Evolutionary conservation across 2,113 vertebrate species (phyloP).

Genomic region (Crotalus tigris): DNA sequence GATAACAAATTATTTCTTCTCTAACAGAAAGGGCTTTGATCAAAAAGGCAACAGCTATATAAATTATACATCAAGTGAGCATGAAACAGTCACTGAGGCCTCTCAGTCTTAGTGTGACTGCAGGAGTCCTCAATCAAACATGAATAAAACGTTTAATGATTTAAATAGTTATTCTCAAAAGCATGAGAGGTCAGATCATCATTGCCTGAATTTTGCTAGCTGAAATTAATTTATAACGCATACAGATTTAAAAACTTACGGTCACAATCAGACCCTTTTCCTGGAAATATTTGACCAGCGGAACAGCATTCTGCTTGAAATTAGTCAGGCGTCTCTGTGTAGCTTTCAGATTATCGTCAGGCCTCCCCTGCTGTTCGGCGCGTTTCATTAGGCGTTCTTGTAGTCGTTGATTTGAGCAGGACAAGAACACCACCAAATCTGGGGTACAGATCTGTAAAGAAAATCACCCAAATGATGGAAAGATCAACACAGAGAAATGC

Average conservation of each 20-base stretch:
- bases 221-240: neutral
- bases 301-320: slow-evolving; percentile 93
- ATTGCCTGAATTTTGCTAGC: neutral
- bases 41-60: neutral
- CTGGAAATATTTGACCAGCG: slow-evolving; percentile 96
- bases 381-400: slow-evolving; percentile 90
- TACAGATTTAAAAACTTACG: slow-evolving; percentile 71
- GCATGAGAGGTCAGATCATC: neutral
- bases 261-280: slow-evolving; percentile 92
- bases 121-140: neutral
- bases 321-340: slow-evolving; percentile 91
- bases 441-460: slow-evolving; percentile 88
- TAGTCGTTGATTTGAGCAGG: slow-evolving; percentile 88
- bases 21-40: neutral
- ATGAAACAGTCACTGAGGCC: neutral
- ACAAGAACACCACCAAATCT: slow-evolving; percentile 93
- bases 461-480: neutral
- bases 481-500: neutral
- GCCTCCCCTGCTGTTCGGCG: slow-evolving; percentile 90
- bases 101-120: neutral
- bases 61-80: neutral
- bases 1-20: neutral
- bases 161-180: neutral
- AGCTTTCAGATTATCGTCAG: slow-evolving; percentile 96
- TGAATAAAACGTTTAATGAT: neutral